Base-by-base conservation (phyloP, 1,140 invertebrate genomes). In the Diploscapter pachys region DNA sequence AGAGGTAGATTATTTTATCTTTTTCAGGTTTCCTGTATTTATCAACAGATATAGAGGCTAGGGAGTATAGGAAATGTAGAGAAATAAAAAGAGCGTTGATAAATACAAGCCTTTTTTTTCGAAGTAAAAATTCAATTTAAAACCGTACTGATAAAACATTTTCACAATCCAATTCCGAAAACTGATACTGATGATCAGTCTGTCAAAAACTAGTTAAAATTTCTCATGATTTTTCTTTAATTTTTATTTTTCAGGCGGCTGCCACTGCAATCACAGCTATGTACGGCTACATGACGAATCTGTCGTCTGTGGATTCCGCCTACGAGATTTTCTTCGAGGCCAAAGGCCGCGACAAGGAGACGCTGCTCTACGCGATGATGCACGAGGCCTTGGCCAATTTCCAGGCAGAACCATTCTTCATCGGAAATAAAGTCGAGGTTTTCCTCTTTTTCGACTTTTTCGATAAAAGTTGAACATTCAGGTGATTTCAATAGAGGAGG, bases 211-310 rank as follows among this genome's bases (percentile, higher is more conserved):
- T 31, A 31, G 31, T 31, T 31, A 31, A 31, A 31, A 31, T 31
- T 31, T 31, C 31, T 31, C 31, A 31, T 31, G 31, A 31, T 31
- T 89, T 92, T 31, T 79, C 91, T 98, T 67, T 91, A 94, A 87
- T 93, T 92, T 0, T 89, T 91, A 80, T 88, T 81, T 70, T 80
- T 80, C 31, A 31, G 31, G 31, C 31, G 31, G 31, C 31, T 31
- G 31, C 31, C 31, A 31, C 31, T 31, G 31, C 31, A 31, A 31
- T 31, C 4, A 90, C 94, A 81, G 92, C 93, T 0, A 97, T 99
- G 95, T 98, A 94, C 88, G 93, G 90, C 4, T 98, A 98, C 85
- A 98, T 97, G 92, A 98, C 95, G 11, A 94, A 97, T 50, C 56
- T 76, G 13, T 54, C 56, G 4, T n/a, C 51, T 80, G 88, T 96